Base-by-base conservation (phyloP, 2,113 vertebrate species). In the Cynocephalus volans region DNA sequence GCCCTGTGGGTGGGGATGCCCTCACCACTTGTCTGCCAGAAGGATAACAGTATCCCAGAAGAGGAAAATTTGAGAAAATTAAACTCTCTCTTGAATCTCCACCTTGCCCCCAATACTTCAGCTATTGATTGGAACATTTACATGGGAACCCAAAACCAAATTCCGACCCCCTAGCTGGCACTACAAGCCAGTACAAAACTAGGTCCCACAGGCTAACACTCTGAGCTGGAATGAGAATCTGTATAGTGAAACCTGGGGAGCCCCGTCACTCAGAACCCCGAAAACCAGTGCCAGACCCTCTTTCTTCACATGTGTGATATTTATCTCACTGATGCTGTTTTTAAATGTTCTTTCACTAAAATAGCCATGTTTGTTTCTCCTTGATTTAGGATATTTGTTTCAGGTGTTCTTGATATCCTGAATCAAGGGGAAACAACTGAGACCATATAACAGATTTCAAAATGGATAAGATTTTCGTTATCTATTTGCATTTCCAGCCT, bases 401-500 rank as follows among this genome's bases (percentile, higher is more conserved):
- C 86, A 41, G 24, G 15, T 21, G 11, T 15, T 69, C 24, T 8
- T 88, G 77, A 26, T 14, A 36, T 26, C 15, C 18, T 13, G 14
- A 81, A 33, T 58, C 26, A 56, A 65, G 13, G 23, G 41, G 50
- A 80, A 75, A 18, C n/a, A 80, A 50, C 48, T 0, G 21, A 23
- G 45, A 3, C 21, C 31, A 1, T 48, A 9, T 7, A 4, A 4
- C 3, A 56, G 17, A 26, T 73, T 95, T 93, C n/a, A 48, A 81
- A 50, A n/a, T 4, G 58, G n/a, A 81, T 0, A 4, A 18, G 90
- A 93, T 86, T 31, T 26, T 89, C 93, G 50, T 84, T 81, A 0
- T 89, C 48, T 93, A 1, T 91, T 54, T 91, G 87, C 41, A 33
- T 91, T 85, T 98, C 58, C 96, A 99, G 99, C 99, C 96, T 97